A percentile compares a stretch with the other conserved stretches of the same genome.
phyloP scores from a whole-genome alignment of 2,797 vertebrate species.

The Melanotaenia boesemani region DNA sequence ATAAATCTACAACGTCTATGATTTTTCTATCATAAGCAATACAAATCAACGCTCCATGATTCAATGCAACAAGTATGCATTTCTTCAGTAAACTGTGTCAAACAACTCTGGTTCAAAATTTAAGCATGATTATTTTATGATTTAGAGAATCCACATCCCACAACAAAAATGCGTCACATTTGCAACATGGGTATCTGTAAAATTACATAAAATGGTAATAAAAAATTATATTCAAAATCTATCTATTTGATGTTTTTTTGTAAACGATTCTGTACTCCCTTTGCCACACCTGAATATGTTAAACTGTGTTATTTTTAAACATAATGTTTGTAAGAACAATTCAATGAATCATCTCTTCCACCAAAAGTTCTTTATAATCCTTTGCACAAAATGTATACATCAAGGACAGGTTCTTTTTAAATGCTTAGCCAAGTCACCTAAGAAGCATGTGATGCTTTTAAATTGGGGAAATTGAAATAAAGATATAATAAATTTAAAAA shows the following conservation, averaged over 20 bases:
- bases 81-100: too few species aligned
- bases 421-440: background rate
- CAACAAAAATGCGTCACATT: background rate
- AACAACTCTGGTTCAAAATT: background rate
- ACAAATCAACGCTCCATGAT: background rate
- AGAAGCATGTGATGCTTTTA: background rate
- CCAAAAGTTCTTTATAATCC: constrained; percentile 25
- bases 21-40: background rate
- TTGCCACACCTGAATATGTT: background rate
- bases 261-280: background rate
- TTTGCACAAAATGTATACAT: background rate
- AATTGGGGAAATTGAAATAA: background rate
- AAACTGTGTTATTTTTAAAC: background rate
- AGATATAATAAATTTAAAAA: background rate
- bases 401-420: background rate
- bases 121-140: background rate
- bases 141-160: background rate
- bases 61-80: too few species aligned
- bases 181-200: background rate
- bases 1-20: background rate
- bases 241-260: background rate
- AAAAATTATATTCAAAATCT: background rate
- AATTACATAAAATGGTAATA: background rate
- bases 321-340: background rate
- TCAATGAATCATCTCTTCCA: background rate